Conservation (phyloP, 2,888 invertebrate genomes). For the Petrolisthes cinctipes region DNA sequence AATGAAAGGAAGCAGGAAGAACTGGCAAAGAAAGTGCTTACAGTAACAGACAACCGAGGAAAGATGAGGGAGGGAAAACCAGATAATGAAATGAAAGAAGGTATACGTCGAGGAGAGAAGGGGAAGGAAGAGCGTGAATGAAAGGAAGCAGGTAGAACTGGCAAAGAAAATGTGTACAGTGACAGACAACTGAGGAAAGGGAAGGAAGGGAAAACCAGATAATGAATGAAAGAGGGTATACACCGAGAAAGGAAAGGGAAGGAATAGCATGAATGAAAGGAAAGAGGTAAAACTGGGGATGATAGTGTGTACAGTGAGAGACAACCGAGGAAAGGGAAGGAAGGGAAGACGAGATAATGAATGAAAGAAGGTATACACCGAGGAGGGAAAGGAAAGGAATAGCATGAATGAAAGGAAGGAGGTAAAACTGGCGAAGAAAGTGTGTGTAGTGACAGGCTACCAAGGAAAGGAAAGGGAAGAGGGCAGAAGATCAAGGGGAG, state of each 20-base stretch:
- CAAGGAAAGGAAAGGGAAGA: background rate
- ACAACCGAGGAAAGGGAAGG: background rate
- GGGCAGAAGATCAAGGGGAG: background rate
- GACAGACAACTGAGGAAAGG: background rate
- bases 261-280: background rate
- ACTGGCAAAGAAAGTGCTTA: background rate
- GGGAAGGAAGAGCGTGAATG: background rate
- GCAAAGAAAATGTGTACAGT: too few species aligned
- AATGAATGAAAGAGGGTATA: background rate
- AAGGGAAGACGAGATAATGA: background rate
- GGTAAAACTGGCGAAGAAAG: background rate
- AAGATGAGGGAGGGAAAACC: background rate
- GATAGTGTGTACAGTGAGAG: background rate
- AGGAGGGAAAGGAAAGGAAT: background rate
- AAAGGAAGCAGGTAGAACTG: background rate
- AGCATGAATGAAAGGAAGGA: background rate
- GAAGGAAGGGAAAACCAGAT: background rate
- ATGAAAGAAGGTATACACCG: background rate
- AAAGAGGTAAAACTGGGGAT: background rate
- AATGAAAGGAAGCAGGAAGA: background rate
- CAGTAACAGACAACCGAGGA: too few species aligned
- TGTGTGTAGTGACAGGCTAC: background rate
- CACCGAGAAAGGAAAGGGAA: background rate
- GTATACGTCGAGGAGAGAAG: background rate
- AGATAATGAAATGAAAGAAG: background rate